Base-by-base conservation (phyloP, 2,113 vertebrate species). In the Nibea albiflora region DNA sequence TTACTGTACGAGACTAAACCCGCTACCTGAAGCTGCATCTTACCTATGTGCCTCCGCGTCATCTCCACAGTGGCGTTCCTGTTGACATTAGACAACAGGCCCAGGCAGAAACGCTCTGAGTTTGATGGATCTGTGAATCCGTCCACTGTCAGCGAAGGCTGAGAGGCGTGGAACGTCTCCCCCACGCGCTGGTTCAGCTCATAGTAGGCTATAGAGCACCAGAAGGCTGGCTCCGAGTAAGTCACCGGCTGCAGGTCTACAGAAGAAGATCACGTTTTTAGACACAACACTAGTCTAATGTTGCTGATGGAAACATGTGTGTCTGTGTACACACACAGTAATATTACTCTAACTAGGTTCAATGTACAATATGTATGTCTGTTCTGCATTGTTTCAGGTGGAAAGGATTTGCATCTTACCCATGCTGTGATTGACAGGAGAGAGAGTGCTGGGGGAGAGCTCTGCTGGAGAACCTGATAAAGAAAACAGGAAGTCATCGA, bases 161-260 rank as follows among this genome's bases (percentile, higher is more conserved):
- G 98, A 0, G 98, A 99, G 0, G 98, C 98, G 47, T 99, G 98
- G 88, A 99, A 99, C 26, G 98, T 99, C 94, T 99, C 98, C 69
- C 98, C 98, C 28, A 99, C 98, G n/a, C 98, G 97, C 88, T 99
- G 98, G 92, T 99, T 99, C 83, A 99, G 92, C 94, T 99, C 98
- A 20, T 99, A 99, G 93, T 99, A 99, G 0, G 97, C 97, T 97
- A 99, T 99, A 47, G 98, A 99, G 94, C 98, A 99, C 98, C 98
- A 99, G 94, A 99, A 99, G 0, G 97, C 98, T 56, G 98, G 98
- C 91, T 99, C 98, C 0, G 97, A 99, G 83, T 99, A 99, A 73
- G 97, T 99, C 90, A 99, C 98, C 16, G 97, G 98, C 87, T 99
- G 98, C 82, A 99, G 94, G 93, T 99, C 98, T 99, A 78, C 16